Conservation (phyloP, 2,113 vertebrate genomes). For the Corythornis cristatus region DNA sequence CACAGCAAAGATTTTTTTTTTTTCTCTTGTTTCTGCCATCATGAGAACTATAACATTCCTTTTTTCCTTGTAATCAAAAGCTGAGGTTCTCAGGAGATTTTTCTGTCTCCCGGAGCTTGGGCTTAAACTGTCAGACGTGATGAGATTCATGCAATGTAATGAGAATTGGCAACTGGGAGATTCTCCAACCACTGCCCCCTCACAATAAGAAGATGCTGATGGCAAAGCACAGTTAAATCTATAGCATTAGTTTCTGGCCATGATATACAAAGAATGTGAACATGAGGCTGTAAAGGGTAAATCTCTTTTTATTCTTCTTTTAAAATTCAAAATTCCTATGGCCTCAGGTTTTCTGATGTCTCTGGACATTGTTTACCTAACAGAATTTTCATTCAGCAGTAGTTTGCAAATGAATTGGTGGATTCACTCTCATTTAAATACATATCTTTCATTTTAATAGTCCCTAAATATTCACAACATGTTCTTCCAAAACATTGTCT, state of each 20-base stretch:
- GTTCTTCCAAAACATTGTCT: not conserved
- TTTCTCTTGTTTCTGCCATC: not conserved
- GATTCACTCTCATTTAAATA: not conserved
- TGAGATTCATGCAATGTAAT: not conserved
- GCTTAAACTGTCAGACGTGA: not conserved
- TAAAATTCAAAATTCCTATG: not conserved
- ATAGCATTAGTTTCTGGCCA: not conserved
- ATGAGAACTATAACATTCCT: not conserved
- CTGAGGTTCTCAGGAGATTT: not conserved
- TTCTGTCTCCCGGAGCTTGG: not conserved
- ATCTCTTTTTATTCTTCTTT: not conserved
- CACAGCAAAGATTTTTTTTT: not conserved
- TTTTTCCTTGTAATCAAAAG: slow-evolving; percentile 34
- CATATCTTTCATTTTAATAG: not conserved
- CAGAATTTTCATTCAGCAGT: not conserved
- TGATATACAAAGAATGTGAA: not conserved
- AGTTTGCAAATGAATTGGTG: not conserved
- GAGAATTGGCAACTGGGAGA: not conserved
- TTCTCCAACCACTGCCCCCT: not conserved
- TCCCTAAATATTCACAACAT: not conserved
- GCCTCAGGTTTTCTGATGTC: not conserved
- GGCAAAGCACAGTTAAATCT: not conserved
- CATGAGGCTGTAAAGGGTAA: not conserved
- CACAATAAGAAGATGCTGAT: not conserved
- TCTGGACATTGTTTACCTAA: not conserved